Evolutionary conservation across 2,888 invertebrate species (phyloP), one percentile per base, ranked within the genome.

Genomic region (Junonia oenone): DNA sequence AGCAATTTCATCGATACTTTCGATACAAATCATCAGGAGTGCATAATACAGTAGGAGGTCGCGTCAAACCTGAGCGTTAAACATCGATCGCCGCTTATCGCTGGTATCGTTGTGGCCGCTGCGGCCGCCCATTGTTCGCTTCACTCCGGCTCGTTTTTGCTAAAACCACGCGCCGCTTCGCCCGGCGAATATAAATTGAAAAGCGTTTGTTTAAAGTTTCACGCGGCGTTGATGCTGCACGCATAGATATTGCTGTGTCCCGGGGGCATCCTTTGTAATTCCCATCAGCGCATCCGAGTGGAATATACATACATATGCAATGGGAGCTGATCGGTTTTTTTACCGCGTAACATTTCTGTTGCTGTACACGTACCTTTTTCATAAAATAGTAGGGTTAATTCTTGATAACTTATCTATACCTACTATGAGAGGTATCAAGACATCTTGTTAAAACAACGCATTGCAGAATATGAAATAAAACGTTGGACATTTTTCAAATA

Each of bases 41-140:
- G 68, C 76, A 82, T 75, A 70, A 71, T 58, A 59, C 65, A 63
- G 66, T 66, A 71, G 68, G 71, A 78, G 76, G 71, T 75, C 58
- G 56, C 64, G 61, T 63, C 61, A 61, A 66, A 59, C 63, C 59
- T 56, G 62, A 63, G 58, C 65, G 69, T 43, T 43, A 43, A 67
- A 70, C 73, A 79, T 81, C 82, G 82, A 81, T 82, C 78, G 75
- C 56, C 62, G 72, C 69, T 79, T 79, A 80, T 79, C 81, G 77
- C 69, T 71, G 70, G 71, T 65, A 66, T 66, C 67, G 68, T 55
- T 61, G 63, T 60, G 63, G 63, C 58, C 62, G 59, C 58, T 60
- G 63, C 61, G 63, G 62, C 59, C 61, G 62, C 53, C 70, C 65
- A 69, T 72, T 72, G 72, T 71, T 69, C 47, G 47, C 19, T 40